Base-by-base conservation (phyloP, 2,888 invertebrate species). In the Caenorhabditis macrosperma region DNA sequence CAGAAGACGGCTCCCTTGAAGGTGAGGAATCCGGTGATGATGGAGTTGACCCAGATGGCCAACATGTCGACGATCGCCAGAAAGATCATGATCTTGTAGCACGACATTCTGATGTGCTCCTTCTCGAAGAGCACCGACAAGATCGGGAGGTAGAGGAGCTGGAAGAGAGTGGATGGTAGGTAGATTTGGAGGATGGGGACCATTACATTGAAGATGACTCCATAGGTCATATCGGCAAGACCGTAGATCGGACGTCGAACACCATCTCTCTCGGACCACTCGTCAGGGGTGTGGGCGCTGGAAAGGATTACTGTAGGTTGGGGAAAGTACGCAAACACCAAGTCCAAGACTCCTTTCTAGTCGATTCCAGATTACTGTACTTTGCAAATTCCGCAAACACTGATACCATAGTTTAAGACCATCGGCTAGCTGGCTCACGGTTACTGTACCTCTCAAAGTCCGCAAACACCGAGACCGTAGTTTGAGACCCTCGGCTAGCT, bases 11-110 rank as follows among this genome's bases (percentile, higher is more conserved):
- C 69, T 0, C 71, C 78, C 7, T 78, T 20, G 26, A 41, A 54
- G 6, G 66, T 66, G 15, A 78, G 30, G 6, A 33, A 78, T 5
- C 78, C 78, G 7, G 78, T 78, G 22, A 66, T 52, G n/a, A 78
- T 71, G 0, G 78, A 78, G 54, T 78, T 78, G 30, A 78, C 64
- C 48, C 63, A 55, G 30, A 71, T 22, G 22, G 66, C 71, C 2
- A 69, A 12, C 59, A 78, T 71, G 33, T 78, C 78, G n/a, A 71
- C 60, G 2, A 78, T 64, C n/a, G 64, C 66, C 15, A 78, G 41
- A 15, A 66, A 71, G 6, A 46, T 71, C 78, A 78, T 78, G 24
- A 78, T 71, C 38, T 78, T 78, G 66, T 66, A 78, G 46, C 78
- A 78, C 1, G 78, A 71, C 41, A 66, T 52, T 64, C 60, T 64